Percentiles rank a stretch among this genome's conserved stretches.
Evolutionary conservation across 2,888 invertebrate species (phyloP).

Genomic region (Crocallis elinguaria): DNA sequence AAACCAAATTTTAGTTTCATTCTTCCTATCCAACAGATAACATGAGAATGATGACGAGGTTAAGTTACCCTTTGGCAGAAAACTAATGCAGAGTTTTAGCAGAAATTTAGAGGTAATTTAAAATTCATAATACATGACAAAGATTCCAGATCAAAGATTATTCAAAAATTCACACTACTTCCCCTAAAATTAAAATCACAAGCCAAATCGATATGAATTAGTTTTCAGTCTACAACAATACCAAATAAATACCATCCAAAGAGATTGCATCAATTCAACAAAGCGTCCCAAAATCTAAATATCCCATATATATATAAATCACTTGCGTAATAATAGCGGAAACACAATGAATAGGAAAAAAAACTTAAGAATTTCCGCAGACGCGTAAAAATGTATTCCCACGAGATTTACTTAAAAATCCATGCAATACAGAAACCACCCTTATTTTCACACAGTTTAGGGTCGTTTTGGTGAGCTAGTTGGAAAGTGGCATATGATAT

Average conservation of each 20-base stretch:
- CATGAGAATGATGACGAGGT: too few species aligned
- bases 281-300: constrained; percentile 17
- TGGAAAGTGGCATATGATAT: constrained; percentile 50
- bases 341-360: constrained; percentile 39
- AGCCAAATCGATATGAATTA: background rate
- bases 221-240: background rate
- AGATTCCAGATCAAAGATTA: background rate
- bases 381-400: constrained; percentile 74
- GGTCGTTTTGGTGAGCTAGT: constrained; percentile 27
- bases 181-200: constrained; percentile 1
- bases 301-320: constrained; percentile 38
- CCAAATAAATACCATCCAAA: background rate
- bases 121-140: background rate
- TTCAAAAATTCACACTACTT: background rate
- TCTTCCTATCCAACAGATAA: too few species aligned
- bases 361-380: constrained; percentile 68
- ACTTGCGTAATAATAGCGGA: constrained; percentile 35
- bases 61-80: too few species aligned
- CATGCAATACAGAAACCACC: constrained; percentile 18
- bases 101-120: too few species aligned
- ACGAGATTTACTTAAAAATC: constrained; percentile 54
- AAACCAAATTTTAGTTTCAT: too few species aligned
- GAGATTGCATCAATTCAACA: constrained; percentile 8
- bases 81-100: too few species aligned
- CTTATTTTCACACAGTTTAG: constrained; percentile 16